Percentiles rank a stretch among this genome's conserved stretches.
Conservation (phyloP, 2,797 vertebrate genomes). For the Pterois miles region DNA sequence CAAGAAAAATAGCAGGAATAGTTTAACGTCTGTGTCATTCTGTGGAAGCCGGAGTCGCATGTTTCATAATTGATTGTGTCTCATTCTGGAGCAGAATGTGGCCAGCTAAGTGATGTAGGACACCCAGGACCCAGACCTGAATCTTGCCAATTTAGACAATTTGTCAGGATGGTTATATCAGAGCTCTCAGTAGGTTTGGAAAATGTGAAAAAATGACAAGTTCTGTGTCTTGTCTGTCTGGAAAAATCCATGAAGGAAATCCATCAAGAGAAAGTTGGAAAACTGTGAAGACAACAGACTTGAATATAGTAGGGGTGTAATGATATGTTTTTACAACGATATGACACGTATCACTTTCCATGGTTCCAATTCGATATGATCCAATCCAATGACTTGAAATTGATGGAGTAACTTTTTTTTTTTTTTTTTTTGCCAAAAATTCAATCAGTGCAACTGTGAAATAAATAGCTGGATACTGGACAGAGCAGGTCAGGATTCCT, state of each 20-base stretch:
- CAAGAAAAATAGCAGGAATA: constrained; percentile 12
- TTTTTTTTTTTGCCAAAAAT: too few relatives aligned
- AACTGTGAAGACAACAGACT: not conserved
- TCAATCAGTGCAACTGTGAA: too few relatives aligned
- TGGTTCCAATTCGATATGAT: too few relatives aligned
- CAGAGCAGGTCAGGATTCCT: too few relatives aligned
- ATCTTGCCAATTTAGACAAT: not conserved
- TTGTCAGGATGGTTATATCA: not conserved
- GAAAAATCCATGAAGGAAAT: not conserved
- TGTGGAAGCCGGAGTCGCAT: constrained; percentile 6
- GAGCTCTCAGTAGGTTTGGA: not conserved
- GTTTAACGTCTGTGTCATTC: constrained; percentile 24
- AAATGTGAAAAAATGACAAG: constrained; percentile 7
- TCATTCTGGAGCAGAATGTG: constrained; percentile 14
- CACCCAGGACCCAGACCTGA: not conserved
- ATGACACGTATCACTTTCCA: too few relatives aligned
- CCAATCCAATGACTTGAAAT: too few relatives aligned
- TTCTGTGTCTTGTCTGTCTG: constrained; percentile 18
- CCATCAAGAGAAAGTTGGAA: not conserved
- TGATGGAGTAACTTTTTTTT: too few relatives aligned
- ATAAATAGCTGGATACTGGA: too few relatives aligned
- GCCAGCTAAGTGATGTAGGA: constrained; percentile 6
- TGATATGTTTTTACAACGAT: too few relatives aligned
- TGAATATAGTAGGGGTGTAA: not conserved
- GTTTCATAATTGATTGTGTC: constrained; percentile 24